These are phyloP conservation scores for Eufriesea mexicana DNA, from an alignment of 1,140 invertebrate species.

Conservation along the genomic window DNA sequence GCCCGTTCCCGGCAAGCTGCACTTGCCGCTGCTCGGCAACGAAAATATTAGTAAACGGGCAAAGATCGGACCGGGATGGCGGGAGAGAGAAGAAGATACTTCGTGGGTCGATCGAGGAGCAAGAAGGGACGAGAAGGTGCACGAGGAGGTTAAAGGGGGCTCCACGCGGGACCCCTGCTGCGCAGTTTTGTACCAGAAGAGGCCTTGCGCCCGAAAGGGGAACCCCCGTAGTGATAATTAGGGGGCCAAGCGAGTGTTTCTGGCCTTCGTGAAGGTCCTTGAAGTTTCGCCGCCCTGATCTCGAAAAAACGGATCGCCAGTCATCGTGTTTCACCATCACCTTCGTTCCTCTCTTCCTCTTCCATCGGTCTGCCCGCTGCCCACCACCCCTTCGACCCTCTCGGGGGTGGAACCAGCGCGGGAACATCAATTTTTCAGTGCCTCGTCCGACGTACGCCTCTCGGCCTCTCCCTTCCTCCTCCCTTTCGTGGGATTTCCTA, in stretches of 20 bases:
- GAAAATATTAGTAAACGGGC: slow-evolving; percentile 67
- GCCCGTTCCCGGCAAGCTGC: slow-evolving; percentile 12
- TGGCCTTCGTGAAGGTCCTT: slow-evolving; percentile 74
- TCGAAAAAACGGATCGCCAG: slow-evolving; percentile 76
- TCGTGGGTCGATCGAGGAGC: slow-evolving; percentile 48
- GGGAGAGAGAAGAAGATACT: slow-evolving; percentile 51
- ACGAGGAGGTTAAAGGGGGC: slow-evolving; percentile 45
- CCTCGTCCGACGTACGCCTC: slow-evolving; percentile 60
- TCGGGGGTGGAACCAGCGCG: slow-evolving; percentile 59
- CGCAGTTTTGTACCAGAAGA: slow-evolving; percentile 75
- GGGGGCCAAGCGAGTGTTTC: slow-evolving; percentile 77
- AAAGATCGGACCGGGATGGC: slow-evolving; percentile 25
- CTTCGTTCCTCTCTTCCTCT: slow-evolving; percentile 30
- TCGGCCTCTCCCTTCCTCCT: neutral
- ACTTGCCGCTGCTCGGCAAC: slow-evolving; percentile 41
- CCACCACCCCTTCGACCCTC: slow-evolving; percentile 10
- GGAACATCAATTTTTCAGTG: slow-evolving; percentile 68
- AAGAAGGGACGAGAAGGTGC: slow-evolving; percentile 4
- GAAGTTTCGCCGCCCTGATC: slow-evolving; percentile 76
- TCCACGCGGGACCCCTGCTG: slow-evolving; percentile 72
- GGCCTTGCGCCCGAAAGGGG: slow-evolving; percentile 72
- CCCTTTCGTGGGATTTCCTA: slow-evolving; percentile 68
- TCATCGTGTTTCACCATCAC: slow-evolving; percentile 72
- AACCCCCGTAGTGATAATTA: slow-evolving; percentile 78
- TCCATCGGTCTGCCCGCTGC: slow-evolving; percentile 4